A percentile compares a stretch with the other conserved stretches of the same genome.
phyloP scores from a whole-genome alignment of 2,888 invertebrate species.

The Adelphocoris suturalis region DNA sequence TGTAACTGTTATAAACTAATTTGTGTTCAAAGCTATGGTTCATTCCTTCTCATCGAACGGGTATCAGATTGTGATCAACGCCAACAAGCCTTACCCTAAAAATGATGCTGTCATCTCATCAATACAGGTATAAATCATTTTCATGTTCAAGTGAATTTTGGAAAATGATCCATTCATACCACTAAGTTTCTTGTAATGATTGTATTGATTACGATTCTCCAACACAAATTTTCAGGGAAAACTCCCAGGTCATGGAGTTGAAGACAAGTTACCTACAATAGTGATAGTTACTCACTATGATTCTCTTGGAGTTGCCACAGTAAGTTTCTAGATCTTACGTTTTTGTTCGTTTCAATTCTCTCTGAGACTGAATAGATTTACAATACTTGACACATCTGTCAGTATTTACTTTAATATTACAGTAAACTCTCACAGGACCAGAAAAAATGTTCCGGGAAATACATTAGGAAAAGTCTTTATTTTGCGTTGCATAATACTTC shows the following conservation, averaged over 20 bases:
- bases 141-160: no score
- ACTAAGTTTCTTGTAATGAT: not conserved
- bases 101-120: slow-evolving; percentile 92
- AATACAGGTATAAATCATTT: slow-evolving; percentile 79
- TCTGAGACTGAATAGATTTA: no score
- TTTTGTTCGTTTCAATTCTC: no score
- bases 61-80: slow-evolving; percentile 93
- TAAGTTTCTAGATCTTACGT: slow-evolving; percentile 80
- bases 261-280: slow-evolving; percentile 89
- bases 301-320: slow-evolving; percentile 92
- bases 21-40: slow-evolving; percentile 83
- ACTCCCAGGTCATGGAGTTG: slow-evolving; percentile 86
- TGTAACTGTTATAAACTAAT: not conserved
- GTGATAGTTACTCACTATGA: slow-evolving; percentile 96
- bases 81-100: slow-evolving; percentile 85
- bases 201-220: not conserved
- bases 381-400: no score
- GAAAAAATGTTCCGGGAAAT: no score
- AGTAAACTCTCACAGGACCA: no score
- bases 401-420: no score
- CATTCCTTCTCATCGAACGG: slow-evolving; percentile 95
- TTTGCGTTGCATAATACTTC: no score
- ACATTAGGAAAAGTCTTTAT: no score
- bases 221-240: slow-evolving; percentile 83
- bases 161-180: not conserved